A percentile compares a stretch with the other conserved stretches of the same genome.
phyloP scores from a whole-genome alignment of 2,797 vertebrate genomes.

The Myoxocephalus aenaeus region DNA sequence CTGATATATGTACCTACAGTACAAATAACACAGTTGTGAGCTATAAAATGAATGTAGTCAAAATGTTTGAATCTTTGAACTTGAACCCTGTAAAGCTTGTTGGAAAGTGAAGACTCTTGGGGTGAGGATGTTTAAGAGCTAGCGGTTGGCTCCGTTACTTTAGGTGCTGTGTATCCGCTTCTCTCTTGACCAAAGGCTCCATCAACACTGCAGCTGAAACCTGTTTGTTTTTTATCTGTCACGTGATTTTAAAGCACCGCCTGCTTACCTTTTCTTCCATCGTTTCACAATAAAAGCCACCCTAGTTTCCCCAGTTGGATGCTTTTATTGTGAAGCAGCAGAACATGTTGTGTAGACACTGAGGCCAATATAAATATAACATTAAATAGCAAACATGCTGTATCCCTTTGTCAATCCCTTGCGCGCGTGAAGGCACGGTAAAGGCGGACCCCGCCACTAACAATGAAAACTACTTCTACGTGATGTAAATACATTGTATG shows the following conservation, averaged over 20 bases:
- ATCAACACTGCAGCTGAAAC: neutral
- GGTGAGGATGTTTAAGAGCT: neutral
- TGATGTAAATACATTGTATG: neutral
- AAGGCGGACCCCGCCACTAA: neutral
- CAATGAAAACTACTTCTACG: neutral
- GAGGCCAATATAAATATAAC: neutral
- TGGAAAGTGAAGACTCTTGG: neutral
- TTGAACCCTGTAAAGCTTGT: neutral
- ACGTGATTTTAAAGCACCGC: too few relatives aligned
- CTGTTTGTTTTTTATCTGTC: neutral
- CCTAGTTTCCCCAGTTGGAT: neutral
- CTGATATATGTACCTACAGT: slow-evolving; percentile 20
- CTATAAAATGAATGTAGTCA: neutral
- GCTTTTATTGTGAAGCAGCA: slow-evolving; percentile 1
- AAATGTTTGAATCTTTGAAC: slow-evolving; percentile 6
- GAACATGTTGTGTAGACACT: neutral
- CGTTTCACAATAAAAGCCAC: neutral
- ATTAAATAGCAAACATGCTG: neutral
- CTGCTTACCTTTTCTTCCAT: too few relatives aligned
- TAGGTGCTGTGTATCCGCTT: neutral
- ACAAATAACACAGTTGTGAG: slow-evolving; percentile 18
- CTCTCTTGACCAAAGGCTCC: neutral
- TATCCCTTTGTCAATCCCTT: too few relatives aligned
- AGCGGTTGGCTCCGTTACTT: neutral
- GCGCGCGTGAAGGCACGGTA: too few relatives aligned